Conservation (phyloP, 2,113 vertebrate species). For the Willisornis vidua region DNA sequence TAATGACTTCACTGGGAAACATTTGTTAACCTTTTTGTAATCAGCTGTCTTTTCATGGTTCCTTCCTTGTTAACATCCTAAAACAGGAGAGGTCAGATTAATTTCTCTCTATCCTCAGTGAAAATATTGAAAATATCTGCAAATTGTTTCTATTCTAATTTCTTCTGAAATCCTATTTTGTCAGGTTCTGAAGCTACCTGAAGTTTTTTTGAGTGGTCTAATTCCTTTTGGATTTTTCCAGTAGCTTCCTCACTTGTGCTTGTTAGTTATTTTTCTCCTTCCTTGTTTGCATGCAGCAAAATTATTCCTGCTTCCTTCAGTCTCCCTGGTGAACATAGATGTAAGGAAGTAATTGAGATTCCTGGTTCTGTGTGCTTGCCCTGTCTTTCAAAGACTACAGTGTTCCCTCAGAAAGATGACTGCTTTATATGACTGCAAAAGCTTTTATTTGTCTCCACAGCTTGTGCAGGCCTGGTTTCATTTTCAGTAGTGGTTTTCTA, state of each 20-base stretch:
- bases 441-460: slow-evolving; percentile 29
- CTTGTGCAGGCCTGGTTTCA: background rate
- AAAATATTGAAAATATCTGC: background rate
- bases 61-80: background rate
- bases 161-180: background rate
- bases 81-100: background rate
- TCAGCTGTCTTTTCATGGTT: background rate
- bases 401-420: background rate
- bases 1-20: background rate
- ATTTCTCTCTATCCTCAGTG: background rate
- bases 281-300: background rate
- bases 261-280: background rate
- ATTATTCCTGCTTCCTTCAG: background rate
- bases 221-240: background rate
- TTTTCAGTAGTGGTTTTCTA: slow-evolving; percentile 9
- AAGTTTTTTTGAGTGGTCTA: background rate
- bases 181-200: background rate
- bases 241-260: background rate
- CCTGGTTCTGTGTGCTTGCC: background rate
- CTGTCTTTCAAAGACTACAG: slow-evolving; percentile 7
- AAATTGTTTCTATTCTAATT: background rate
- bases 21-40: background rate
- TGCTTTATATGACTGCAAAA: slow-evolving; percentile 38
- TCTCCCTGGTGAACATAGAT: background rate
- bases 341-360: background rate